Evolutionary conservation across 2,797 vertebrate species (phyloP).

Genomic region (Orientallactaga sibirica): DNA sequence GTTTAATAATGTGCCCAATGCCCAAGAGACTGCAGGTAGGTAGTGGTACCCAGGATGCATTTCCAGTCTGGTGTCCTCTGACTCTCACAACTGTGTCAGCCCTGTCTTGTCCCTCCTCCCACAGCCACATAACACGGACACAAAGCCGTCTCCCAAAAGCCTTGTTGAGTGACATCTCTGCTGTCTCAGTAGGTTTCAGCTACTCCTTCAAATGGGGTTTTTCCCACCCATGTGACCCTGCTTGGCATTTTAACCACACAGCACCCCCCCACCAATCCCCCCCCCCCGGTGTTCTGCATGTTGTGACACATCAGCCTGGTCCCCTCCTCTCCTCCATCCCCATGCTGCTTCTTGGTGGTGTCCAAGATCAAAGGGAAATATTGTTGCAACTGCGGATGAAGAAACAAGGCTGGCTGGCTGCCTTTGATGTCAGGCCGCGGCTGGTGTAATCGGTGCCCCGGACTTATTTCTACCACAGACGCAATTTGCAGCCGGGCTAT

Average conservation of each 20-base stretch:
- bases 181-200: constrained; percentile 27
- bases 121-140: not conserved
- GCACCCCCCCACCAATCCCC: not conserved
- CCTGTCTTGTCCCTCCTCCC: fast-evolving
- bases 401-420: constrained; percentile 63
- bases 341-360: constrained; percentile 34
- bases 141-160: not conserved
- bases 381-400: constrained; percentile 71
- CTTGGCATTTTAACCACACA: constrained; percentile 29
- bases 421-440: constrained; percentile 74
- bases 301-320: constrained; percentile 12
- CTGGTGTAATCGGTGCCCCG: not conserved
- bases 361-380: constrained; percentile 80
- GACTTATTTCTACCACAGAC: constrained; percentile 16
- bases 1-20: not conserved
- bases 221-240: not conserved
- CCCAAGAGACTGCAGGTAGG: not conserved
- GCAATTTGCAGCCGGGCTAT: constrained; percentile 44
- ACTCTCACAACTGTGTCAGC: fast-evolving
- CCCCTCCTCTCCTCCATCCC: constrained; percentile 1
- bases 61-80: not conserved
- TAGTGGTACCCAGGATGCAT: not conserved
- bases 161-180: not conserved
- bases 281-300: not conserved
- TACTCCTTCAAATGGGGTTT: constrained; percentile 31